Evolutionary conservation across 2,113 vertebrate genomes (phyloP).

Genomic region (Pygoscelis adeliae): DNA sequence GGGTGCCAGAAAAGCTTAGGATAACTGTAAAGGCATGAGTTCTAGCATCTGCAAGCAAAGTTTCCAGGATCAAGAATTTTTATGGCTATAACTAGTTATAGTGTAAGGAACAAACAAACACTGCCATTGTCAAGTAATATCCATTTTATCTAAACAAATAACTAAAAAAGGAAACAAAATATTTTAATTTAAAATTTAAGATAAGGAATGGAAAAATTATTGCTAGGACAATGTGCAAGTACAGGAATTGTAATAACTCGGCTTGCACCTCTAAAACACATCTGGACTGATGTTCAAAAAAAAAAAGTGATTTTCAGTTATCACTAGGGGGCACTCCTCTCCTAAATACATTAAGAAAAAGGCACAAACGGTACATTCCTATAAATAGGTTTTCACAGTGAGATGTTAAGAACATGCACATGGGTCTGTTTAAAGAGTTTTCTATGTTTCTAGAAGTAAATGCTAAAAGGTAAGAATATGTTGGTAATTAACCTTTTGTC

Average conservation of each 20-base stretch:
- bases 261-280: not conserved
- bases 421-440: not conserved
- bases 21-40: not conserved
- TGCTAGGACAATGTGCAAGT: not conserved
- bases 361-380: no score
- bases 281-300: no score
- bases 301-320: not conserved
- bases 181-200: not conserved
- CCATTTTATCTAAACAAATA: not conserved
- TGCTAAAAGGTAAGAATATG: not conserved
- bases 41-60: not conserved
- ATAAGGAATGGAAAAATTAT: not conserved
- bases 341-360: not conserved
- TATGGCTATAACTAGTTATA: not conserved
- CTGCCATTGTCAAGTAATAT: not conserved
- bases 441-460: not conserved
- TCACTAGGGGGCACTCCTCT: conserved; percentile 55
- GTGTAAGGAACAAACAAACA: not conserved
- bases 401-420: not conserved
- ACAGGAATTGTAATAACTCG: not conserved
- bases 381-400: not conserved
- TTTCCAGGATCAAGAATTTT: not conserved
- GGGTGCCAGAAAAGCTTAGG: not conserved
- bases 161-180: not conserved
- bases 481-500: not conserved